Evolutionary conservation across 2,888 invertebrate species (phyloP).

Genomic region (Vannuccia rotundouncinata): DNA sequence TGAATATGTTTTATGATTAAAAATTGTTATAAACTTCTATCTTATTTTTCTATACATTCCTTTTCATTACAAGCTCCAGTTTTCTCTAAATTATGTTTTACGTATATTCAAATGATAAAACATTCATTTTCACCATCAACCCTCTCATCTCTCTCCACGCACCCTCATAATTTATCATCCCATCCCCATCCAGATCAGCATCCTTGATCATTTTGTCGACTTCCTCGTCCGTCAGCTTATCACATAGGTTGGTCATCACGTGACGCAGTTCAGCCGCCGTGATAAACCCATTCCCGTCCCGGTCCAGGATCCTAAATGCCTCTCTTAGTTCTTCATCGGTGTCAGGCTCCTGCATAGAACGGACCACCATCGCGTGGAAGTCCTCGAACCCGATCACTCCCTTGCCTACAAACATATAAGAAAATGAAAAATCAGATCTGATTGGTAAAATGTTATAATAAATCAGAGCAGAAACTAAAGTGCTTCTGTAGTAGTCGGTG

Average conservation of each 20-base stretch:
- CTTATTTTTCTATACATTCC: no score
- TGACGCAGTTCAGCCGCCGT: conserved; percentile 8
- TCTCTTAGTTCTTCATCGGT: background rate
- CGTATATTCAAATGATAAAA: no score
- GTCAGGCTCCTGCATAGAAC: background rate
- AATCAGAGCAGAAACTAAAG: no score
- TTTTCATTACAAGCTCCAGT: no score
- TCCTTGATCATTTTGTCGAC: conserved; percentile 33
- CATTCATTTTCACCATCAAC: background rate
- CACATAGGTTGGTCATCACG: conserved; percentile 31
- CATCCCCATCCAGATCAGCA: conserved; percentile 33
- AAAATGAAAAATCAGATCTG: no score
- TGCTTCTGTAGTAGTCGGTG: no score
- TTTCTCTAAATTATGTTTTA: no score
- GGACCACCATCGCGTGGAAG: background rate
- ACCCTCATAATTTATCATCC: conserved; percentile 35
- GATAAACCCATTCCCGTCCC: background rate
- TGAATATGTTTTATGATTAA: no score
- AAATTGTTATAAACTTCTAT: no score
- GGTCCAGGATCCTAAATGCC: background rate
- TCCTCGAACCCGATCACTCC: background rate
- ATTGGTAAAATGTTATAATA: no score
- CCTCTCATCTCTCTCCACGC: background rate
- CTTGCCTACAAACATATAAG: no score
- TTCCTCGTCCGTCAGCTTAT: conserved; percentile 34